phyloP scores from a whole-genome alignment of 2,888 invertebrate genomes.

The Alentia gelatinosa region DNA sequence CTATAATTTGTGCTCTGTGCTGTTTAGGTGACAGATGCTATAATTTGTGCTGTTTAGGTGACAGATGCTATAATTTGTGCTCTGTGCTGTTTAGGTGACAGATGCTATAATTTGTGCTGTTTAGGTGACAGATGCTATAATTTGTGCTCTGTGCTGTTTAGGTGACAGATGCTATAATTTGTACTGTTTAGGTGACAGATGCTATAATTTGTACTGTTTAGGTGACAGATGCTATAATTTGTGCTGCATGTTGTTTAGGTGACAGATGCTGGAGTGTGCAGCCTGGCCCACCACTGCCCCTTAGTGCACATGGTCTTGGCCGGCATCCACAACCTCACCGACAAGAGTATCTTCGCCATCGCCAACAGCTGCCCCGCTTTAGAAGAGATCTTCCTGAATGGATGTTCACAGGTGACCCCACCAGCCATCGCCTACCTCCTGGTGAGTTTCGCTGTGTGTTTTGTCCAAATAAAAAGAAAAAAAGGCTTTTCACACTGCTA shows the following conservation, averaged over 20 bases:
- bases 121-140: too few relatives aligned
- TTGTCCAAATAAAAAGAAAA: too few relatives aligned
- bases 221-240: too few relatives aligned
- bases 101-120: too few relatives aligned
- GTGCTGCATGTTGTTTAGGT: slow-evolving; percentile 68
- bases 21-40: slow-evolving; percentile 76
- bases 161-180: too few relatives aligned
- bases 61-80: too few relatives aligned
- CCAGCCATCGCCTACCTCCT: slow-evolving; percentile 73
- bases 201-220: too few relatives aligned
- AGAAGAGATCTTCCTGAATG: slow-evolving; percentile 76
- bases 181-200: too few relatives aligned
- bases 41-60: too few relatives aligned
- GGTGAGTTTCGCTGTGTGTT: slow-evolving; percentile 68
- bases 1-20: not conserved
- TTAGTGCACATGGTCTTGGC: slow-evolving; percentile 71
- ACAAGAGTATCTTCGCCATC: slow-evolving; percentile 75
- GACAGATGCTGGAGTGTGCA: slow-evolving; percentile 74
- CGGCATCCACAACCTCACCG: slow-evolving; percentile 75
- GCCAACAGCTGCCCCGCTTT: slow-evolving; percentile 76
- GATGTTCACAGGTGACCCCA: slow-evolving; percentile 74
- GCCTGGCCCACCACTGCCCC: slow-evolving; percentile 71
- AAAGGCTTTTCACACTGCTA: too few relatives aligned
- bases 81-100: too few relatives aligned
- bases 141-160: too few relatives aligned